phyloP scores from a whole-genome alignment of 2,797 vertebrate genomes.

The Carduelis carduelis region DNA sequence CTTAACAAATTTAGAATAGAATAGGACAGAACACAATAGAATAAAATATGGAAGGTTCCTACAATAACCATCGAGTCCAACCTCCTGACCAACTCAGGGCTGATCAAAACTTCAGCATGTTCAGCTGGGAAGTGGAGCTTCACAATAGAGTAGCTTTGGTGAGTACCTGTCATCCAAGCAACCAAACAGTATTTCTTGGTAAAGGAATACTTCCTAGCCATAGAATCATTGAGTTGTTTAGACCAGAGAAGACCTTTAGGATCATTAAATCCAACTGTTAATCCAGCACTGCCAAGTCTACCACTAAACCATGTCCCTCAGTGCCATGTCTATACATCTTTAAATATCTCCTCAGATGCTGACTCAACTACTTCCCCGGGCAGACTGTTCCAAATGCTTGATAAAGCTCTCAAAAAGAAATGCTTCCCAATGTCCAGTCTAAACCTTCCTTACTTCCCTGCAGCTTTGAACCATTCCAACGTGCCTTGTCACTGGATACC shows the following conservation, averaged over 20 bases:
- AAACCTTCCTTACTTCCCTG: not conserved
- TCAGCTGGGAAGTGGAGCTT: not conserved
- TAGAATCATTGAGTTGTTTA: not conserved
- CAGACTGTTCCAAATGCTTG: not conserved
- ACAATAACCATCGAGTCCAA: not conserved
- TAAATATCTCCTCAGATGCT: not conserved
- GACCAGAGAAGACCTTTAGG: not conserved
- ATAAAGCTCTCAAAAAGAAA: not conserved
- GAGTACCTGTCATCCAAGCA: not conserved
- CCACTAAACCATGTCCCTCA: not conserved
- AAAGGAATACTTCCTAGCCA: not conserved
- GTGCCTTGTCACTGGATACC: not conserved
- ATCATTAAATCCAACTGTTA: not conserved
- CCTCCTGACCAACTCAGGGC: not conserved
- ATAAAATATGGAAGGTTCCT: not conserved
- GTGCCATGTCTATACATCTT: not conserved
- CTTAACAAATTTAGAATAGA: not conserved
- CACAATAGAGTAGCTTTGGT: not conserved
- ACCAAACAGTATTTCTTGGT: not conserved
- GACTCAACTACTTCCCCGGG: not conserved
- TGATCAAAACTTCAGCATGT: not conserved
- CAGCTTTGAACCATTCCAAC: not conserved
- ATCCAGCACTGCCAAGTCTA: not conserved
- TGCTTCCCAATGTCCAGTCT: not conserved
- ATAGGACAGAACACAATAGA: not conserved